Evolutionary conservation across 2,888 invertebrate species (phyloP).

Genomic region (Cantharis nigra): DNA sequence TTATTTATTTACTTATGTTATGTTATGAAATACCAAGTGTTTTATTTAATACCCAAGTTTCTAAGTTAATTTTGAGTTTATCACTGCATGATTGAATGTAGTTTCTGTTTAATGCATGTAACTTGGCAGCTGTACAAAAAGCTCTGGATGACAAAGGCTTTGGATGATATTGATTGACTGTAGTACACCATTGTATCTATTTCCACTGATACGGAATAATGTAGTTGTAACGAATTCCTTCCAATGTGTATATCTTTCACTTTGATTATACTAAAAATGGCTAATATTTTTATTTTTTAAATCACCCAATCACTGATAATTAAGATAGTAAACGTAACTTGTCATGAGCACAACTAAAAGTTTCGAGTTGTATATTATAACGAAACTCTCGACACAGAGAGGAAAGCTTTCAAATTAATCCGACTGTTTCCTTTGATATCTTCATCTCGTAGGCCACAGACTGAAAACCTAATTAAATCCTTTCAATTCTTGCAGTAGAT

Average conservation of each 20-base stretch:
- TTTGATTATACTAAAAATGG: not conserved
- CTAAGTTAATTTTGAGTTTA: conserved; percentile 17
- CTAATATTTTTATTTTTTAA: not conserved
- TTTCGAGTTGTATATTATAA: conserved; percentile 16
- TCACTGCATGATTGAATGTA: conserved; percentile 23
- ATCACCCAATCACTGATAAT: conserved; percentile 5
- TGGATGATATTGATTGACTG: conserved; percentile 27
- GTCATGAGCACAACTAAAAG: conserved; percentile 18
- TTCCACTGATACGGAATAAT: conserved; percentile 6
- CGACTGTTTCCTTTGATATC: conserved; percentile 31
- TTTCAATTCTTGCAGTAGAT: conserved; percentile 18
- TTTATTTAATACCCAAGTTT: not conserved
- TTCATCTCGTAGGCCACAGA: conserved; percentile 26
- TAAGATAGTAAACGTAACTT: conserved; percentile 8
- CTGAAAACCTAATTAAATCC: conserved; percentile 29
- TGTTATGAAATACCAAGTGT: not conserved
- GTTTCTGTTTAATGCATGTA: conserved; percentile 27
- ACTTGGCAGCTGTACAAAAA: conserved; percentile 26
- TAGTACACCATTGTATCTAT: conserved; percentile 19
- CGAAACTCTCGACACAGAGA: conserved; percentile 22
- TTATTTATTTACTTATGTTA: no score
- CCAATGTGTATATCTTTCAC: not conserved
- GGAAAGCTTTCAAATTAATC: conserved; percentile 29
- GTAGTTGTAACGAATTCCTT: not conserved
- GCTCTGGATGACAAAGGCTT: conserved; percentile 22